These are phyloP conservation scores for Homarus gammarus DNA, from an alignment of 2,888 invertebrate species.

Conservation along the genomic window DNA sequence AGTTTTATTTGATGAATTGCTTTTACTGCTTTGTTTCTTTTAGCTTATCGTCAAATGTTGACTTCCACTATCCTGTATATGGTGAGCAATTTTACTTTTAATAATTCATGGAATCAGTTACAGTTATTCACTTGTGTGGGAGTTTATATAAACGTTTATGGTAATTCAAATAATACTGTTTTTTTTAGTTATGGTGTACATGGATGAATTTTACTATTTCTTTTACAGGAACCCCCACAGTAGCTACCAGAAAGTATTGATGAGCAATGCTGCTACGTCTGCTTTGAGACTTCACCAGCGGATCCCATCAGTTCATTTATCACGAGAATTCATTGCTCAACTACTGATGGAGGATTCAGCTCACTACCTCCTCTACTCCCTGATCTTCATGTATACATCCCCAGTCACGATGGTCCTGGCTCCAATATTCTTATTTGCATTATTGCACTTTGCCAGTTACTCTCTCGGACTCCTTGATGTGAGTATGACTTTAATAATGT, in stretches of 20 bases:
- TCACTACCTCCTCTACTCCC: constrained; percentile 96
- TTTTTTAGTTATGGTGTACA: too few species aligned
- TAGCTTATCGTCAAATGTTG: too few species aligned
- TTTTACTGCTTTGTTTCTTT: too few species aligned
- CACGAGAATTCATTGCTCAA: constrained; percentile 87
- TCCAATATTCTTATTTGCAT: constrained; percentile 94
- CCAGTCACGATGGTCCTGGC: constrained; percentile 90
- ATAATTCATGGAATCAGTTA: too few species aligned
- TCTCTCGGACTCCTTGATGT: constrained; percentile 93
- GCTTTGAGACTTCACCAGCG: constrained; percentile 97
- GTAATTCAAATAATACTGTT: too few species aligned
- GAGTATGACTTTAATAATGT: constrained; percentile 82
- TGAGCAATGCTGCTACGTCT: constrained; percentile 96
- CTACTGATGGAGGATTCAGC: constrained; percentile 84
- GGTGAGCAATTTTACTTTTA: too few species aligned
- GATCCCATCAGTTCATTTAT: constrained; percentile 90
- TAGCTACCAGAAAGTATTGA: constrained; percentile 92
- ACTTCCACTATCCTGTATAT: too few species aligned
- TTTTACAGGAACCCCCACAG: constrained; percentile 67
- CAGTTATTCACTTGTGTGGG: too few species aligned
- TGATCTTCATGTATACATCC: constrained; percentile 94
- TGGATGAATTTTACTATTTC: background rate
- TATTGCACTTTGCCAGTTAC: constrained; percentile 95
- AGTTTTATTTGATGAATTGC: too few species aligned
- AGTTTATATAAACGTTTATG: too few species aligned